Conservation (phyloP, 1,140 invertebrate species). For the Pogonomyrmex barbatus region DNA sequence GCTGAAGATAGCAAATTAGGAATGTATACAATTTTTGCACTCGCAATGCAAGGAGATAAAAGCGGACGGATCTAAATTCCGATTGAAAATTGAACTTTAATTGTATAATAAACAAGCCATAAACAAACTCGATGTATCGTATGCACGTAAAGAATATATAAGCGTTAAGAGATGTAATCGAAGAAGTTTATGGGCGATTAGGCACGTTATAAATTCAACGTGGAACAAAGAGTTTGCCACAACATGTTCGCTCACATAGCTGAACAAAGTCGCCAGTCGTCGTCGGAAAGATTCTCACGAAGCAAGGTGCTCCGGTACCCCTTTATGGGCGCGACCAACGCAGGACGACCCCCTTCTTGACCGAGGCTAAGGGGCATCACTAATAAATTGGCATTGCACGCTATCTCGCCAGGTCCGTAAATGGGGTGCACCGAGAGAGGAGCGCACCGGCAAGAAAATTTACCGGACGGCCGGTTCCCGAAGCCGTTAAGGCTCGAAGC, state of each 20-base stretch:
- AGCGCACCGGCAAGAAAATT: constrained; percentile 79
- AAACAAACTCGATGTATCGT: neutral
- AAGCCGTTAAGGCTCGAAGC: constrained; percentile 72
- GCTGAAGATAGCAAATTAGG: neutral
- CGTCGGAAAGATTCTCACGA: constrained; percentile 81
- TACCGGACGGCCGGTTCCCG: constrained; percentile 79
- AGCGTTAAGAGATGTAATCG: neutral
- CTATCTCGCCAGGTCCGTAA: constrained; percentile 80
- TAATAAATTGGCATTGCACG: constrained; percentile 84
- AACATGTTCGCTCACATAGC: neutral
- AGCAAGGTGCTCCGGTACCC: constrained; percentile 74
- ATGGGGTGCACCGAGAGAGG: constrained; percentile 71
- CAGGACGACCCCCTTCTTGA: constrained; percentile 72
- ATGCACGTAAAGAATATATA: neutral
- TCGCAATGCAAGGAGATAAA: neutral
- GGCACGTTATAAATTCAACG: constrained; percentile 1
- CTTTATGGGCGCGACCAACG: constrained; percentile 75
- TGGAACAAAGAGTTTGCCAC: constrained; percentile 28
- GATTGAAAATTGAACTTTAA: neutral
- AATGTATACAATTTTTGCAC: neutral
- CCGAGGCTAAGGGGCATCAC: constrained; percentile 81
- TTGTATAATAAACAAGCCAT: neutral
- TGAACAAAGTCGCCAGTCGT: constrained; percentile 48
- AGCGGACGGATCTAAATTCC: neutral
- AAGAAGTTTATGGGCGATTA: neutral